Base-by-base conservation (phyloP, 2,797 vertebrate species). In the Steatocranus sp. region DNA sequence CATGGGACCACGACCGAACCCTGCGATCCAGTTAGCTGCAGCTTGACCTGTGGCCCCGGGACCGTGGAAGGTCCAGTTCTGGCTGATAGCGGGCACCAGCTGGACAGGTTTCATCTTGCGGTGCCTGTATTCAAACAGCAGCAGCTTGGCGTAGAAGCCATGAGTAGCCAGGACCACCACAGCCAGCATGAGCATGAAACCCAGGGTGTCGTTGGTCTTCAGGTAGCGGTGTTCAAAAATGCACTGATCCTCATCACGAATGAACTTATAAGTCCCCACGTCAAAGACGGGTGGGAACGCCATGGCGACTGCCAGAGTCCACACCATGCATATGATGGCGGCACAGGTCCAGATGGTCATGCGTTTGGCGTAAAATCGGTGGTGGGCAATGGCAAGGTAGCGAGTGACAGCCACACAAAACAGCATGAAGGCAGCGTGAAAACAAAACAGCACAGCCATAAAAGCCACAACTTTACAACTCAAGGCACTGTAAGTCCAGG, bases 41-140 rank as follows among this genome's bases (percentile, higher is more conserved):
- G 97, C 97, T 93, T 98, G 97, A 83, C 97, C 97, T 0, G 97
- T 98, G 87, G 97, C 97, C 53, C 97, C 97, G 1, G 97, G 97
- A 89, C 97, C 97, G 80, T 98, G 97, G 93, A 98, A 98, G 95
- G 97, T 97, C 97, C 97, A 97, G 95, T 98, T 98, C 92, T 98
- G 97, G 95, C 97, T 98, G 93, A 98, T 97, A 46, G 97, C 97
- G 2, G 97, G 97, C 77, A 97, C 97, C 73, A 97, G 96, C 94
- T 98, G 97, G 89, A 97, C 97, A 4, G 97, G 97, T 91, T 97
- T 97, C 97, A 98, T 98, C 95, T 97, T 97, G 86, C 97, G 97
- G 94, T 98, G 97, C 92, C 97, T 93, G 89, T 97, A 97, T 93
- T 97, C 97, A 20, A 98, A 98, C 82, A 97, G 95, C 87, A 97